These are phyloP conservation scores for Alentia gelatinosa DNA, from an alignment of 2,888 invertebrate genomes.

Conservation along the genomic window DNA sequence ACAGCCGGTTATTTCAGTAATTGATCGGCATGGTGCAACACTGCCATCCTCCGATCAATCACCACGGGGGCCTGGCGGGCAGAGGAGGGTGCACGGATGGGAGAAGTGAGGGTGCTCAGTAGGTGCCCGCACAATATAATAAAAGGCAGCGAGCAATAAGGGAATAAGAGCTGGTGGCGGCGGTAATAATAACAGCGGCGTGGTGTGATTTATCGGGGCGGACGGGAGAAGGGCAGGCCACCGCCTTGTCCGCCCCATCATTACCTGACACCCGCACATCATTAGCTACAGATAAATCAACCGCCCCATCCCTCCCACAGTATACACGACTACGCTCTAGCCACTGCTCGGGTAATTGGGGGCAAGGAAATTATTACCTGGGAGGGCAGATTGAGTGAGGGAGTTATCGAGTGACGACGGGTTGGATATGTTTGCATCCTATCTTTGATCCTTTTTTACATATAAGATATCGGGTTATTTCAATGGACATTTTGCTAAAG, in stretches of 20 bases:
- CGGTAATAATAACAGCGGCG: background rate
- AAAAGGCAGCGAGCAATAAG: background rate
- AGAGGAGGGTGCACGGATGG: background rate
- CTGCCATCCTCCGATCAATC: background rate
- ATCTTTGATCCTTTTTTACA: no score
- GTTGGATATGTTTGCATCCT: no score
- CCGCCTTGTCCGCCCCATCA: background rate
- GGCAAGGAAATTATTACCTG: background rate
- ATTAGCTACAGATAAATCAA: conserved; percentile 4
- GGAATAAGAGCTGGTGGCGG: background rate
- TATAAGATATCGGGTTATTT: no score
- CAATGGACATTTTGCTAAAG: no score
- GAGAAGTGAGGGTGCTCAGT: background rate
- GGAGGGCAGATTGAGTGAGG: background rate
- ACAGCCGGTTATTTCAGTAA: background rate
- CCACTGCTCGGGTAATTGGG: background rate
- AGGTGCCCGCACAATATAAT: background rate
- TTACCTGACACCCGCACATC: background rate
- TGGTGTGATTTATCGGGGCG: background rate
- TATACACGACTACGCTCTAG: background rate
- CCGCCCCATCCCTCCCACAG: background rate
- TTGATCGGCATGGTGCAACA: background rate
- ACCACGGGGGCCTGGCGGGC: background rate
- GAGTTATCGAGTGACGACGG: no score
- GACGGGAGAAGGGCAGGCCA: background rate